Evolutionary conservation across 2,888 invertebrate genomes (phyloP), one percentile per base, ranked within the genome.

Genomic region (Netelia fuscicornis): DNA sequence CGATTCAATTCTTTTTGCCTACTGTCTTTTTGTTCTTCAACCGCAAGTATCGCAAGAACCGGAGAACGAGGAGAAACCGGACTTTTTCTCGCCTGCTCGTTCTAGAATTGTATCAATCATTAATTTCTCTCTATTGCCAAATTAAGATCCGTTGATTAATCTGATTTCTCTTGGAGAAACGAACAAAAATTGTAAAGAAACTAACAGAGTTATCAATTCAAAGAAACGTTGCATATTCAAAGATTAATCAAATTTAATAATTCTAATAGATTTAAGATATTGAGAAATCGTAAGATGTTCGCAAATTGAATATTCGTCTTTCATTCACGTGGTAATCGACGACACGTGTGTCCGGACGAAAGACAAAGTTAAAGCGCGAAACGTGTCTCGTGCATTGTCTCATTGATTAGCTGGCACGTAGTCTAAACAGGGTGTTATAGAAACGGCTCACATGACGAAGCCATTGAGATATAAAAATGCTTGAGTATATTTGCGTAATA

Each of bases 1-100:
- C 84, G 84, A 79, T 87, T 86, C 71, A 37, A 11, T 70, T 25
- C 62, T 60, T 62, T 62, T 62, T 78, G 62, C 58, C 78, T 84
- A 37, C 37, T 37, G 37, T 48, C 13, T 48, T 3, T 48, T 60
- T 20, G 1, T 37, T 30, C 56, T 42, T 13, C 44, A 20, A 77
- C 76, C 76, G 20, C 77, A 77, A 13, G 52, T 20, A 23, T 20
- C 67, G 23, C 25, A 71, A 81, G 65, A 72, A 23, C 44, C 60
- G 48, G n/a, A 75, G 78, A 76, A 68, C 72, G 17, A 17, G 25
- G 82, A 83, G 85, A 85, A 78, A 70, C 54, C 67, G 42, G 11
- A 23, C 17, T 25, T 71, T 30, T 58, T 80, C 79, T 65, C 71
- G 17, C 65, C 60, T 1, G 37, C 37, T 77, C 20, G 23, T 30